Conservation (phyloP, 2,888 invertebrate species). For the Taphrorychus bicolor region DNA sequence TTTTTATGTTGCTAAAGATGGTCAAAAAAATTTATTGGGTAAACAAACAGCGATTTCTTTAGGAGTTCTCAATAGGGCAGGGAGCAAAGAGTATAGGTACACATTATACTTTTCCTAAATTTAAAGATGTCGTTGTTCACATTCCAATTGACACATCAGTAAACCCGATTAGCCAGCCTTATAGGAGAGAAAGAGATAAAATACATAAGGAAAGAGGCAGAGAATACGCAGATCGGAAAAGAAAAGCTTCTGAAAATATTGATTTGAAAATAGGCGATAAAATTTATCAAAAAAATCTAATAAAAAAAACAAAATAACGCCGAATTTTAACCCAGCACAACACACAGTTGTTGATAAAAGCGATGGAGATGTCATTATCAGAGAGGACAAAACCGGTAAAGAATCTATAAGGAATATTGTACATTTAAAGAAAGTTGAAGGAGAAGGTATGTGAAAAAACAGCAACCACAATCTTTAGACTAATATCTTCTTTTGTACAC, state of each 20-base stretch:
- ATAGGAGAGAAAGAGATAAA: slow-evolving; percentile 24
- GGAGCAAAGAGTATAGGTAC: slow-evolving; percentile 7
- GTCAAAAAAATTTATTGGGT: not conserved
- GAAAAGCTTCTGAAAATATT: slow-evolving; percentile 20
- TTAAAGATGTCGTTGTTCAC: slow-evolving; percentile 46
- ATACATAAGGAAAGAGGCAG: slow-evolving; percentile 22
- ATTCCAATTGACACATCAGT: slow-evolving; percentile 50
- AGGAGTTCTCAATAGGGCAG: slow-evolving; percentile 41
- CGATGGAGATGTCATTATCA: slow-evolving; percentile 27
- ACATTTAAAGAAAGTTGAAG: slow-evolving; percentile 35
- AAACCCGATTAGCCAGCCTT: too few species aligned
- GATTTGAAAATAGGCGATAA: slow-evolving; percentile 25
- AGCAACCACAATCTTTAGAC: too few species aligned
- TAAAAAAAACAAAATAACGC: slow-evolving; percentile 34
- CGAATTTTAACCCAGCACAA: slow-evolving; percentile 21
- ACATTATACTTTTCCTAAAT: slow-evolving; percentile 43
- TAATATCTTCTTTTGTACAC: too few species aligned
- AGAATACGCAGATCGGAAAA: slow-evolving; percentile 26
- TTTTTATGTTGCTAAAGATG: not conserved
- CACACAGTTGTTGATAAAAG: slow-evolving; percentile 25
- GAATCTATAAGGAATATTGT: slow-evolving; percentile 27
- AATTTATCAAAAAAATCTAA: slow-evolving; percentile 32
- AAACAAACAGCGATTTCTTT: slow-evolving; percentile 24
- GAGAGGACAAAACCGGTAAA: slow-evolving; percentile 27
- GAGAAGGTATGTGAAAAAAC: too few species aligned